These are phyloP conservation scores for Drosophila ezoana DNA, from an alignment of 2,888 invertebrate genomes.

Conservation along the genomic window DNA sequence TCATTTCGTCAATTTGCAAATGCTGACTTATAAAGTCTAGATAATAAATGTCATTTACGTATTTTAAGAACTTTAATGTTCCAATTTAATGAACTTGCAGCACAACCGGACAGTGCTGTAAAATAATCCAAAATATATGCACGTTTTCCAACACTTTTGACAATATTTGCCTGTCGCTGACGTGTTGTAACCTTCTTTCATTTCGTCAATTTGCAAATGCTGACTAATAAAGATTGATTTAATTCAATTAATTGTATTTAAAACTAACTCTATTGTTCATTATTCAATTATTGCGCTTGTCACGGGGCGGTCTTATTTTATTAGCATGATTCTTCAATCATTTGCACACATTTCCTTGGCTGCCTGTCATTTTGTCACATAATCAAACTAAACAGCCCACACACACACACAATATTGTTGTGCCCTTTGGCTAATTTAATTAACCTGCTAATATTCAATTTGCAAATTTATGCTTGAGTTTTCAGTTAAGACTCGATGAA, in stretches of 20 bases:
- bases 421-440: conserved; percentile 46
- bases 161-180: neutral
- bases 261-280: neutral
- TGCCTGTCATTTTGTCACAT: conserved; percentile 13
- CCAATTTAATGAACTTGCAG: neutral
- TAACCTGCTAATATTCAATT: conserved; percentile 44
- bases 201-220: neutral
- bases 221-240: neutral
- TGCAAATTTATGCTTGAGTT: conserved; percentile 7
- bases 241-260: neutral
- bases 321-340: neutral
- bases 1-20: neutral
- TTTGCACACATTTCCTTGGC: conserved; percentile 13
- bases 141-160: neutral
- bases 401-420: conserved; percentile 8
- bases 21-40: neutral
- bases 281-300: conserved; percentile 2
- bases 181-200: neutral
- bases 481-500: conserved; percentile 5
- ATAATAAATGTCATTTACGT: too few relatives aligned
- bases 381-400: conserved; percentile 33
- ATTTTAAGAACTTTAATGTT: neutral
- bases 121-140: neutral
- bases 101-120: neutral
- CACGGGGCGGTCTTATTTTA: neutral